phyloP scores from a whole-genome alignment of 1,140 invertebrate genomes.

The Drosophila parabipectinata region DNA sequence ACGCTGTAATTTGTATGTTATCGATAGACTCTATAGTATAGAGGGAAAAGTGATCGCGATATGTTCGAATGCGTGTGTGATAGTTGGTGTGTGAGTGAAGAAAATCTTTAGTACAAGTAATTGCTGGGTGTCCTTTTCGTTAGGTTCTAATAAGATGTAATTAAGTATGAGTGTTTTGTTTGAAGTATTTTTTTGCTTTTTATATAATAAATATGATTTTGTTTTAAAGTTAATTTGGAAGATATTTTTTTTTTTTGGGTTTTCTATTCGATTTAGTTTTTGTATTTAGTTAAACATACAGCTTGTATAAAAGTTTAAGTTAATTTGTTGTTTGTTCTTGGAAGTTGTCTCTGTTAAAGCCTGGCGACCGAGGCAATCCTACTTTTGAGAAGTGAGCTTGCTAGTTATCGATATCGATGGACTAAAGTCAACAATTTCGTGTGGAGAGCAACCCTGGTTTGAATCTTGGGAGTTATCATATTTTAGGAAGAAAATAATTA shows the following conservation, averaged over 20 bases:
- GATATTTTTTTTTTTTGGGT: conserved; percentile 57
- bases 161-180: conserved; percentile 52
- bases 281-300: conserved; percentile 63
- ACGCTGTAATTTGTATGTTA: background rate
- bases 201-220: conserved; percentile 54
- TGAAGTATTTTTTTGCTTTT: conserved; percentile 43
- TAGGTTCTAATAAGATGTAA: conserved; percentile 63
- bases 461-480: no score
- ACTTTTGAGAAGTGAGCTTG: conserved; percentile 49
- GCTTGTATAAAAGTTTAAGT: conserved; percentile 71
- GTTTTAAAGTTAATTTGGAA: conserved; percentile 76
- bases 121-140: conserved; percentile 47
- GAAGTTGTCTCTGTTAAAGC: conserved; percentile 62
- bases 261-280: conserved; percentile 50
- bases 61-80: conserved; percentile 46
- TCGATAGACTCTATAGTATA: background rate
- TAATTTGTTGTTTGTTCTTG: conserved; percentile 56
- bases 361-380: conserved; percentile 46
- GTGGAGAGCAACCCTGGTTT: conserved; percentile 15
- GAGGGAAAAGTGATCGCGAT: conserved; percentile 61
- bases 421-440: conserved; percentile 24
- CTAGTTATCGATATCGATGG: conserved; percentile 35
- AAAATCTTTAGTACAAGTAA: conserved; percentile 55
- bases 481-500: no score
- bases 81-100: conserved; percentile 18